phyloP scores from a whole-genome alignment of 2,113 vertebrate genomes.

The Rhynchopsitta pachyrhyncha region DNA sequence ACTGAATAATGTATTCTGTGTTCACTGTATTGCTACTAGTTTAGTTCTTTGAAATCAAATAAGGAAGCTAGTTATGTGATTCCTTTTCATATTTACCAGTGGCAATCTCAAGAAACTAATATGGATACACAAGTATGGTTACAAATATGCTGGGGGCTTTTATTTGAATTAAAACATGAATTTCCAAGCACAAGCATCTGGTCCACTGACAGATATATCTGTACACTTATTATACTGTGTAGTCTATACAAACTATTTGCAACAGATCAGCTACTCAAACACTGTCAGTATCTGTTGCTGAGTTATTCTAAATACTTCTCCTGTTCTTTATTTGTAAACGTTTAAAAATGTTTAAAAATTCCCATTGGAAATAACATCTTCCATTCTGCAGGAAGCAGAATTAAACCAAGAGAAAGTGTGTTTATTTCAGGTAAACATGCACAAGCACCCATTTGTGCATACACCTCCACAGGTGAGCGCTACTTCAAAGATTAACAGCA shows the following conservation, averaged over 20 bases:
- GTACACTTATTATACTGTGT: neutral
- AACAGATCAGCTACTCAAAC: neutral
- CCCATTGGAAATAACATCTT: neutral
- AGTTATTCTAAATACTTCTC: neutral
- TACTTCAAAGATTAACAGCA: neutral
- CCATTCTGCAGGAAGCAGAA: neutral
- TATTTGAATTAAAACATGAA: neutral
- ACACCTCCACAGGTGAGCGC: too few species aligned
- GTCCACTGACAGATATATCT: neutral
- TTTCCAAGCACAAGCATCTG: neutral
- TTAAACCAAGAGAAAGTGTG: neutral
- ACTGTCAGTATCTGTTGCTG: neutral
- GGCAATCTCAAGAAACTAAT: neutral
- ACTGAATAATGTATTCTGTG: neutral
- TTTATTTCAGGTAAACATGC: neutral
- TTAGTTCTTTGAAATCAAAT: neutral
- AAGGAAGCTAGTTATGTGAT: neutral
- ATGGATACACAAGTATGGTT: neutral
- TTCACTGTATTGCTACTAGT: neutral
- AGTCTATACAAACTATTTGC: neutral
- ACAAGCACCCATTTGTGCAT: neutral
- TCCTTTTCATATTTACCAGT: neutral
- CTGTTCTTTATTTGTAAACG: neutral
- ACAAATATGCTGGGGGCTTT: neutral
- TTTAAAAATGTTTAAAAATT: neutral